These are phyloP conservation scores for Hoplostethus mediterraneus DNA, from an alignment of 2,797 vertebrate genomes.

Conservation along the genomic window DNA sequence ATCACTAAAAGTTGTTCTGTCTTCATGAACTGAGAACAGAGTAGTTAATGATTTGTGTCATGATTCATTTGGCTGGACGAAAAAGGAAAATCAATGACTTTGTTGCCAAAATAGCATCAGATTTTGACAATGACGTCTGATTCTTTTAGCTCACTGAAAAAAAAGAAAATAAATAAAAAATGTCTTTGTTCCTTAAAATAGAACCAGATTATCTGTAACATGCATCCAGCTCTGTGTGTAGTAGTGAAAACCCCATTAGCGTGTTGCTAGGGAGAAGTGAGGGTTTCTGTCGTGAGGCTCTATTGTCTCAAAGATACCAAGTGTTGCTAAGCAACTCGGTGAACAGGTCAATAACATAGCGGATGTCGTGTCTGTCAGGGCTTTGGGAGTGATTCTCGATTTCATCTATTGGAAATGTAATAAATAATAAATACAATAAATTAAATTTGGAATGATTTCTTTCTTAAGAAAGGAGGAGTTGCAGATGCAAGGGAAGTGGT, in stretches of 20 bases:
- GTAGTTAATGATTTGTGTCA: not conserved
- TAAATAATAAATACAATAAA: conserved; percentile 25
- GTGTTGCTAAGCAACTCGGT: conserved; percentile 80
- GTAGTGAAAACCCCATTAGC: conserved; percentile 55
- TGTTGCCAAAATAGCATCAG: conserved; percentile 6
- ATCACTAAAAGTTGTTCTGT: not conserved
- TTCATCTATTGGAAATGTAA: conserved; percentile 70
- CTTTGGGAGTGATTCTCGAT: conserved; percentile 71
- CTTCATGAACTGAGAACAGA: conserved; percentile 1
- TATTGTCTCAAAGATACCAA: conserved; percentile 69
- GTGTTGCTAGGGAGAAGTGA: conserved; percentile 77
- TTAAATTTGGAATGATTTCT: conserved; percentile 37
- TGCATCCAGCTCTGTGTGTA: conserved; percentile 35
- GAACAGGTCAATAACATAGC: conserved; percentile 79
- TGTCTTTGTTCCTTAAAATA: conserved; percentile 73
- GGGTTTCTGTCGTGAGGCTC: conserved; percentile 55
- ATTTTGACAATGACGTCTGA: not conserved
- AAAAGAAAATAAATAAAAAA: conserved; percentile 5
- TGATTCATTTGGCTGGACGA: conserved; percentile 15
- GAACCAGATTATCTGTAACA: conserved; percentile 32
- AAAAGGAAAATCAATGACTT: not conserved
- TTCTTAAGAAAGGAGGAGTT: not conserved
- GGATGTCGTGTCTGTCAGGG: conserved; percentile 50
- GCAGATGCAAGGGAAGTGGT: not conserved
- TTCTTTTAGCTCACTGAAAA: conserved; percentile 23